Conservation (phyloP, 2,888 invertebrate genomes). For the Callosobruchus maculatus region DNA sequence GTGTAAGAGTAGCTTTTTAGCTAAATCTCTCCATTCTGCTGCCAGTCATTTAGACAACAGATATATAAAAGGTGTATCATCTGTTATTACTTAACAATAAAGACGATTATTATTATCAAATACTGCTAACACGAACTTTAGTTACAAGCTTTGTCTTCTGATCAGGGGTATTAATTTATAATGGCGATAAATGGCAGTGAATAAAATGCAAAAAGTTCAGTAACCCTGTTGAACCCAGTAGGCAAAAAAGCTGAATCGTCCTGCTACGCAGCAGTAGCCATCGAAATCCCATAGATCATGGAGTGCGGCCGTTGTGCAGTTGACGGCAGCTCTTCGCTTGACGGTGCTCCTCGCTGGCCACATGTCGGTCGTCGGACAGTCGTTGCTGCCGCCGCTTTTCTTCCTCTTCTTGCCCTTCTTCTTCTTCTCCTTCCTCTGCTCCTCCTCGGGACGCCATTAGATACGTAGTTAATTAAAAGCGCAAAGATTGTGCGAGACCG, state of each 20-base stretch:
- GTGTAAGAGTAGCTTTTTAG: too few species aligned
- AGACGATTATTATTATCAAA: too few species aligned
- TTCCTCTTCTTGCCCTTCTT: not conserved
- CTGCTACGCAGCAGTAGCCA: not conserved
- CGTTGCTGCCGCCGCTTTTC: not conserved
- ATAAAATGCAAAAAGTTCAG: not conserved
- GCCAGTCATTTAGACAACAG: too few species aligned
- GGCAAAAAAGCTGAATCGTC: not conserved
- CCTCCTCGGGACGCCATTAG: not conserved
- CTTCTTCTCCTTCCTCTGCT: not conserved
- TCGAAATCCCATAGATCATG: not conserved
- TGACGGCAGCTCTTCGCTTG: constrained; percentile 7
- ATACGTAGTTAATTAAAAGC: not conserved
- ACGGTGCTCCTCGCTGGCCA: constrained; percentile 2
- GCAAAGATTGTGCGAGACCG: not conserved
- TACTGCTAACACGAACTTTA: too few species aligned
- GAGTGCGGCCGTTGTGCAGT: not conserved
- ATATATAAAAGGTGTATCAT: too few species aligned
- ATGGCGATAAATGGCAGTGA: not conserved
- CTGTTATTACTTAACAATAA: too few species aligned
- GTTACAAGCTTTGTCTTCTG: too few species aligned
- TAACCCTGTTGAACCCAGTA: not conserved
- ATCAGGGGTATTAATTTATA: too few species aligned
- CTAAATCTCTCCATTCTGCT: too few species aligned
- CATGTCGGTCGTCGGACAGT: constrained; percentile 12